phyloP scores from a whole-genome alignment of 64 coral and sea anemone species.

The Actinia equina region DNA sequence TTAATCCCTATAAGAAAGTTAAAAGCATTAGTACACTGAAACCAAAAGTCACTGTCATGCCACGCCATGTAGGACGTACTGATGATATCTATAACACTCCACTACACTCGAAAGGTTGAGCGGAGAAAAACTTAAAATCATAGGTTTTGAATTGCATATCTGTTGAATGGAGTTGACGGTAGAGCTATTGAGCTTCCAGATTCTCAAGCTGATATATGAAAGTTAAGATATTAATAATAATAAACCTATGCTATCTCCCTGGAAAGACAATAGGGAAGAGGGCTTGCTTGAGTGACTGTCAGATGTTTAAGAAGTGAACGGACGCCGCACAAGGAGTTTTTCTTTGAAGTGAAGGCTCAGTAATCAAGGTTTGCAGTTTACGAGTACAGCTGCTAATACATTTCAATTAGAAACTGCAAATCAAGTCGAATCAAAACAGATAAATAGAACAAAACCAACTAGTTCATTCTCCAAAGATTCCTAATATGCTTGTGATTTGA shows the following conservation, averaged over 20 bases:
- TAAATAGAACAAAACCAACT: slow-evolving; percentile 13
- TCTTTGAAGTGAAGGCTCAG: slow-evolving; percentile 5
- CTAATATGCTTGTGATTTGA: slow-evolving; percentile 32
- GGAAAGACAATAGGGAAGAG: slow-evolving; percentile 5
- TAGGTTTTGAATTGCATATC: slow-evolving; percentile 6
- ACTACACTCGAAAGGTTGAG: background rate
- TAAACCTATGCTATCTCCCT: background rate
- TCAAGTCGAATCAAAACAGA: slow-evolving; percentile 25
- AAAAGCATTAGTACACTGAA: slow-evolving; percentile 17
- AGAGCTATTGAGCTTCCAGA: background rate
- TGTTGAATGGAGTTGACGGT: background rate
- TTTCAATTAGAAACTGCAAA: slow-evolving; percentile 26
- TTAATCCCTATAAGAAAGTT: background rate
- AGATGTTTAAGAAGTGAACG: background rate
- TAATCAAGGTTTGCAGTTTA: slow-evolving; percentile 16
- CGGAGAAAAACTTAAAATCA: background rate
- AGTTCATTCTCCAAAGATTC: slow-evolving; percentile 22
- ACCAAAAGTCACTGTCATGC: background rate
- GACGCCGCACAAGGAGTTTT: slow-evolving; percentile 7
- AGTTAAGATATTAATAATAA: background rate
- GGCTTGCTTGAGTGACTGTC: background rate
- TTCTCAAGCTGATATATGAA: slow-evolving; percentile 5
- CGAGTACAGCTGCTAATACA: slow-evolving; percentile 11
- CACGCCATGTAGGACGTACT: background rate
- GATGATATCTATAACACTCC: background rate